These are phyloP conservation scores for Tridacna gigas DNA, from an alignment of 2,888 invertebrate species.

Conservation along the genomic window DNA sequence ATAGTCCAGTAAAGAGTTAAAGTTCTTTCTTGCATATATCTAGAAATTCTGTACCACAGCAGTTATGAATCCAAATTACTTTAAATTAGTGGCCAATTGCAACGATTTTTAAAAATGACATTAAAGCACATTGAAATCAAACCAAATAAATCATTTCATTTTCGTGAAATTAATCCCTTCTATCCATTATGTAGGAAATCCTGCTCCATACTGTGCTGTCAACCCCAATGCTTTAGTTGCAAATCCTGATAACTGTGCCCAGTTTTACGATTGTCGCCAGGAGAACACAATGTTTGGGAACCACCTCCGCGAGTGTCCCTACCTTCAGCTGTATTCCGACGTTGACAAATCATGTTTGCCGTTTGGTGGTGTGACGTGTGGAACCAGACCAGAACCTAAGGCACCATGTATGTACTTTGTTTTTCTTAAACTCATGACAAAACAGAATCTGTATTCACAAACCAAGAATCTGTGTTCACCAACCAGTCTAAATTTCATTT, in stretches of 20 bases:
- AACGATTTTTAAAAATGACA: too few species aligned
- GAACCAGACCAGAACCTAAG: conserved; percentile 65
- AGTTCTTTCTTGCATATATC: too few species aligned
- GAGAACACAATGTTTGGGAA: conserved; percentile 63
- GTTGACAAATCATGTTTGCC: conserved; percentile 63
- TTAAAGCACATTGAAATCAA: too few species aligned
- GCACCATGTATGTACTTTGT: conserved; percentile 67
- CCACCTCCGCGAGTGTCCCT: conserved; percentile 68
- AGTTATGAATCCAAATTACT: too few species aligned
- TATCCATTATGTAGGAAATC: conserved; percentile 50
- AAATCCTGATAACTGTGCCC: conserved; percentile 66
- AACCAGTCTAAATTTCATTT: too few species aligned
- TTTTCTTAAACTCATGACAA: background rate
- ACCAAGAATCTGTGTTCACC: too few species aligned
- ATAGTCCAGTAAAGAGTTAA: too few species aligned
- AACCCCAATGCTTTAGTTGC: conserved; percentile 68
- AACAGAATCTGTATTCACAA: too few species aligned
- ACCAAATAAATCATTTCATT: too few species aligned
- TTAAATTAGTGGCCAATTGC: too few species aligned
- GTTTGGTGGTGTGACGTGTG: conserved; percentile 66
- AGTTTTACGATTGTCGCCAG: conserved; percentile 67
- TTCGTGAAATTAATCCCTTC: too few species aligned
- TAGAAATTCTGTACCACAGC: too few species aligned
- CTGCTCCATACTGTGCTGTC: conserved; percentile 61
- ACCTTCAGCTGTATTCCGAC: conserved; percentile 67